Evolutionary conservation across 1,140 invertebrate genomes (phyloP).

Genomic region (Aphelenchoides fujianensis): DNA sequence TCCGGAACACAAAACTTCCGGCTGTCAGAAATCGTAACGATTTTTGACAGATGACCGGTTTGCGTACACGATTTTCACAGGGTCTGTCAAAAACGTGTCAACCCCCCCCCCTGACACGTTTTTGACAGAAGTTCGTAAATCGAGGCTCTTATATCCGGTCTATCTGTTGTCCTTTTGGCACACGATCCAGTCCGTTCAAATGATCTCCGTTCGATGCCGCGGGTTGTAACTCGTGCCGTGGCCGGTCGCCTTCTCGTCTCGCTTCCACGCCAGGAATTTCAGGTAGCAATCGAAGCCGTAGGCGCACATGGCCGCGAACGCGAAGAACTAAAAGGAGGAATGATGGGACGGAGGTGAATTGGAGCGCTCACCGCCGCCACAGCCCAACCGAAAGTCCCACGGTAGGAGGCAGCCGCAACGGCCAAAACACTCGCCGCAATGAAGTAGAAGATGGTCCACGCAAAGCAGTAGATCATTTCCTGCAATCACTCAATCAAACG

Average conservation of each 20-base stretch:
- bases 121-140: too few relatives aligned
- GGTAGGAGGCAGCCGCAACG: constrained; percentile 35
- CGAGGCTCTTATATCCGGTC: too few relatives aligned
- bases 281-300: constrained; percentile 53
- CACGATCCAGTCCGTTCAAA: constrained; percentile 14
- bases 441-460: constrained; percentile 62
- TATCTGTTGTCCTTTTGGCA: background rate
- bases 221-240: constrained; percentile 7
- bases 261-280: constrained; percentile 50
- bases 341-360: background rate
- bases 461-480: constrained; percentile 57
- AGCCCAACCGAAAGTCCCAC: constrained; percentile 34
- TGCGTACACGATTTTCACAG: too few relatives aligned
- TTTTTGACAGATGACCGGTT: too few relatives aligned
- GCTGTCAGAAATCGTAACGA: too few relatives aligned
- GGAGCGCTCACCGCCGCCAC: constrained; percentile 32
- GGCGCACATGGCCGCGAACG: constrained; percentile 36
- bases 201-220: constrained; percentile 12
- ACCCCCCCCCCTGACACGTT: too few relatives aligned
- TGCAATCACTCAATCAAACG: constrained; percentile 19
- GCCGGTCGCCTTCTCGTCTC: constrained; percentile 42
- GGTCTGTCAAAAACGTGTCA: too few relatives aligned
- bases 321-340: constrained; percentile 8
- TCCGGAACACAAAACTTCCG: too few relatives aligned
- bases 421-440: constrained; percentile 59